Percentiles rank a stretch among this genome's conserved stretches.
Evolutionary conservation across 1,140 invertebrate species (phyloP).

Genomic region (Meloidogyne hapla): DNA sequence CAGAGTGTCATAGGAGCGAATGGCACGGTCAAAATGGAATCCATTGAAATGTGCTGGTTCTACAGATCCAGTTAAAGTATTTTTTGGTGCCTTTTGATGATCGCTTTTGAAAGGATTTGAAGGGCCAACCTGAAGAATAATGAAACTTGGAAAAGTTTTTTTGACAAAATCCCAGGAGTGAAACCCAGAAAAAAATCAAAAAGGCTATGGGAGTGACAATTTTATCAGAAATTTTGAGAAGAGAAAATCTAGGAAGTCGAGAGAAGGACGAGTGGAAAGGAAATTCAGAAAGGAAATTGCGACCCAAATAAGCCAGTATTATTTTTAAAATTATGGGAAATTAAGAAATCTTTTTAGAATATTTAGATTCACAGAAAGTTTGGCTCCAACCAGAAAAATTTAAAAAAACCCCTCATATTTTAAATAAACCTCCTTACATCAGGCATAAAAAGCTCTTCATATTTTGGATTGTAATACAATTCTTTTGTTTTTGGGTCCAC

Average conservation of each 20-base stretch:
- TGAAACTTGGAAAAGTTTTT: conserved; percentile 7
- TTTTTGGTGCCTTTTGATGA: conserved; percentile 70
- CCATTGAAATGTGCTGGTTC: conserved; percentile 91
- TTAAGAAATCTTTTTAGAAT: no score
- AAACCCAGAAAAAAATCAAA: no score
- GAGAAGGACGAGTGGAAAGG: no score
- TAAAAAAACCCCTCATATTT: conserved; percentile 15
- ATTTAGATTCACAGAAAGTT: no score
- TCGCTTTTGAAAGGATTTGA: conserved; percentile 61
- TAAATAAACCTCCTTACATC: conserved; percentile 65
- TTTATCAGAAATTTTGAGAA: no score
- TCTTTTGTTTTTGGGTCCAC: conserved; percentile 77
- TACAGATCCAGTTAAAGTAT: conserved; percentile 88
- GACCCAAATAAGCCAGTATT: no score
- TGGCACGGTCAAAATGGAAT: conserved; percentile 97
- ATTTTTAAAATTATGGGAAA: no score
- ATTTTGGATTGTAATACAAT: conserved; percentile 86
- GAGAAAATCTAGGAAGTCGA: no score
- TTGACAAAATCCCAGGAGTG: conserved; percentile 17
- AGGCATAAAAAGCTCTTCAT: conserved; percentile 90
- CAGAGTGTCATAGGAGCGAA: conserved; percentile 78
- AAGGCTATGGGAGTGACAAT: no score
- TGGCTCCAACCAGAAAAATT: no score
- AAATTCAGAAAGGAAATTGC: no score
- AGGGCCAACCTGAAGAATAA: conserved; percentile 51